phyloP scores from a whole-genome alignment of 2,888 invertebrate genomes.

The Megamerina dolium region DNA sequence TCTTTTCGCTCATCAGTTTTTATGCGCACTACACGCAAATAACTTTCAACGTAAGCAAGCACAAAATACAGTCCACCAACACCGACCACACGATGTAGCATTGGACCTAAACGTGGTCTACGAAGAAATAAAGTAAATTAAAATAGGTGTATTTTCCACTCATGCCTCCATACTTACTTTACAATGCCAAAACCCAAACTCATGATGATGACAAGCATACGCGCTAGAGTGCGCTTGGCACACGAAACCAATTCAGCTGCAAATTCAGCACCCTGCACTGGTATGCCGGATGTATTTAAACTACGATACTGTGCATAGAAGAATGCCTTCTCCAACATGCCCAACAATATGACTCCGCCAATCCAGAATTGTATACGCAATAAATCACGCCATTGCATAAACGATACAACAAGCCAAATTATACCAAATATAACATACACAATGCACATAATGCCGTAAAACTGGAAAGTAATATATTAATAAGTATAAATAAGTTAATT shows the following conservation, averaged over 20 bases:
- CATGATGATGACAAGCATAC: constrained; percentile 91
- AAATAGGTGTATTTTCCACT: background rate
- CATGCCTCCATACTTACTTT: constrained; percentile 58
- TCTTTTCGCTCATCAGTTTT: constrained; percentile 59
- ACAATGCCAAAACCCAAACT: constrained; percentile 94
- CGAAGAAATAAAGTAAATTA: background rate
- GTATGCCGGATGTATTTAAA: constrained; percentile 62
- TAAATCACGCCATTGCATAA: constrained; percentile 83
- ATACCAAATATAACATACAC: constrained; percentile 78
- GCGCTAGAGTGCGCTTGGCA: constrained; percentile 81
- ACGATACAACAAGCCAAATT: constrained; percentile 76
- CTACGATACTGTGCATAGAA: constrained; percentile 85
- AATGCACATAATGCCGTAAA: constrained; percentile 85
- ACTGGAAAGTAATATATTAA: constrained; percentile 51
- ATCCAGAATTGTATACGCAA: constrained; percentile 95
- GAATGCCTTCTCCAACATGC: constrained; percentile 81
- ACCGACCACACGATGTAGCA: constrained; percentile 80
- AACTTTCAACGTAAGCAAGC: constrained; percentile 79
- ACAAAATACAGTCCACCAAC: constrained; percentile 78
- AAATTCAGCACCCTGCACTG: constrained; percentile 66
- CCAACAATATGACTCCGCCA: constrained; percentile 81
- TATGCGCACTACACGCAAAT: constrained; percentile 65
- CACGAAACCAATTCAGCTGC: constrained; percentile 89
- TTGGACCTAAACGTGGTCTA: constrained; percentile 81
- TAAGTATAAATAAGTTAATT: background rate